Evolutionary conservation across 2,888 invertebrate genomes (phyloP).

Genomic region (Euphydryas editha): DNA sequence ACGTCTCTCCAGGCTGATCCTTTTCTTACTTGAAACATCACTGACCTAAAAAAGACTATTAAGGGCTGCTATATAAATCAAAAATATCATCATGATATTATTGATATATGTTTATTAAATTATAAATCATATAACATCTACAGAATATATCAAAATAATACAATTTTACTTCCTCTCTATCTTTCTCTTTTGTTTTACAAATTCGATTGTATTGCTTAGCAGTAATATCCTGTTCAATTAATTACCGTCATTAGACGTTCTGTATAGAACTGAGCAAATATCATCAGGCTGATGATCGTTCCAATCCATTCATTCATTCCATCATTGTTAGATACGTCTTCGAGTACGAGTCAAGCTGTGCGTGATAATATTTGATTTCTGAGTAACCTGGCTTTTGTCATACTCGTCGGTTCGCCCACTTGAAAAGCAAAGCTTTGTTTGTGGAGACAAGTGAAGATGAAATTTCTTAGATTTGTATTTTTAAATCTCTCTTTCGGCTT

Average conservation of each 20-base stretch:
- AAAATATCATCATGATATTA: neutral
- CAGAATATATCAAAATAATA: too few species aligned
- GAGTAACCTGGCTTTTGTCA: conserved; percentile 67
- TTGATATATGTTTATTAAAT: too few species aligned
- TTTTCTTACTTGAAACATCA: conserved; percentile 19
- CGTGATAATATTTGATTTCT: conserved; percentile 81
- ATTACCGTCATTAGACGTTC: conserved; percentile 32
- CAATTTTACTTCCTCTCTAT: too few species aligned
- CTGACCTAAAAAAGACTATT: neutral
- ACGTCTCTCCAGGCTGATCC: conserved; percentile 55
- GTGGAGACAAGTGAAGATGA: conserved; percentile 64
- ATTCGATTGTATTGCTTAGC: too few species aligned
- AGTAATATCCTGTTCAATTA: neutral
- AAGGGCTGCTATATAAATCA: neutral
- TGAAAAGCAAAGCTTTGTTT: conserved; percentile 63
- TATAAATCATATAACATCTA: too few species aligned
- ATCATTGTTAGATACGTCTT: conserved; percentile 54
- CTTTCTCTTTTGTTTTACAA: too few species aligned
- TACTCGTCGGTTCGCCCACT: conserved; percentile 68
- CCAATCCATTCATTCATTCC: conserved; percentile 45
- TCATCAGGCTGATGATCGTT: conserved; percentile 31
- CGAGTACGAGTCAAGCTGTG: conserved; percentile 61
- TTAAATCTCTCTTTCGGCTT: conserved; percentile 77
- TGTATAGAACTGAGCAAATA: conserved; percentile 32
- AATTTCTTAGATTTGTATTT: conserved; percentile 74